Evolutionary conservation across 2,113 vertebrate species (phyloP), one percentile per base, ranked within the genome.

Genomic region (Sphyrna mokarran): DNA sequence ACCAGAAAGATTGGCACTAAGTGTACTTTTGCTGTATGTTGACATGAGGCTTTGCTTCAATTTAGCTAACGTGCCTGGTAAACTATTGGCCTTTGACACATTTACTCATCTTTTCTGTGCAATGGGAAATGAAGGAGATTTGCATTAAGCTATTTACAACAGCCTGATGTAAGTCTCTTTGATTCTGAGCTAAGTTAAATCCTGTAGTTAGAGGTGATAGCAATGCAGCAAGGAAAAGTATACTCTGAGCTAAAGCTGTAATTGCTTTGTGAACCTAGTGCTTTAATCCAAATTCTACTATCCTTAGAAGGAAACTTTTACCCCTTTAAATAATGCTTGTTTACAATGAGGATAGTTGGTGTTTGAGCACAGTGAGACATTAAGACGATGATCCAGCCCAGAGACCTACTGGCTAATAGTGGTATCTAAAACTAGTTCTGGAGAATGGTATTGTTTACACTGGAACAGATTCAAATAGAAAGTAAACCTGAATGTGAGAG

Each of bases 61-160:
- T 91, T 91, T 66, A 91, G 61, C 22, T 93, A 66, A 68, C 63
- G 29, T 40, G 89, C 61, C 22, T 63, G 33, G 61, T 93, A 93
- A 93, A 66, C 61, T 93, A 93, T 93, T 37, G 89, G 61, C 89
- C 89, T 93, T 93, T 93, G 89, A 93, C 61, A n/a, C 89, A 68
- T 4, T n/a, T 63, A 93, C 89, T 93, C 61, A 0, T 68, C 16
- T 66, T 66, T 93, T 37, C 16, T 63, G 66, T 54, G n/a, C 89
- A n/a, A 61, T 37, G 20, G 61, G 61, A 66, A n/a, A 37, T 37
- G n/a, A 68, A 66, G 29, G 89, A 93, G 89, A 93, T 93, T 93
- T 93, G 63, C 33, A 66, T 20, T 93, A 93, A 68, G 61, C 89
- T 93, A 93, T 93, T 93, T 93, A 93, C n/a, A 66, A 58, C 4